Percentiles rank a stretch among this genome's conserved stretches.
Evolutionary conservation across 2,113 vertebrate species (phyloP).

Genomic region (Nerophis lumbriciformis): DNA sequence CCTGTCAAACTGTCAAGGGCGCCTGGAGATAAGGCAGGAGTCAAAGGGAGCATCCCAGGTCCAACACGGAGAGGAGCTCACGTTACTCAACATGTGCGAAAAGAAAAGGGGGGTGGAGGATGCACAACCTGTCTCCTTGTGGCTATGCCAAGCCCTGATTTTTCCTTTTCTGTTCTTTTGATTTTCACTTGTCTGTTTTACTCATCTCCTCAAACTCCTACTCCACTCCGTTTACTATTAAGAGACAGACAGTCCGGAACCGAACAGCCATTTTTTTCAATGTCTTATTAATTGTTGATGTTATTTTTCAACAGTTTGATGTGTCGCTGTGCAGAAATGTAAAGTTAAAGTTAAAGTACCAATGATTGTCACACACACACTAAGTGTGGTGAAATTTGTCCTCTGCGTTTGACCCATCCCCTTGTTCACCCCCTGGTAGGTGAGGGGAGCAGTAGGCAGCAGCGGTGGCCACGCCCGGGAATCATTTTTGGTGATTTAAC

Average conservation of each 20-base stretch:
- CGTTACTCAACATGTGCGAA: conserved; percentile 31
- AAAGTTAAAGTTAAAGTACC: too few relatives aligned
- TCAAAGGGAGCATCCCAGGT: conserved; percentile 18
- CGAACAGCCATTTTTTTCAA: neutral
- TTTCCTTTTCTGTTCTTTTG: conserved; percentile 1
- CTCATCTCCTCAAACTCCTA: neutral
- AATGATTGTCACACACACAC: too few relatives aligned
- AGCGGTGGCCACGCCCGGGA: too few relatives aligned
- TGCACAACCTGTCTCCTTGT: conserved; percentile 5
- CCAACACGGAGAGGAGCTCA: conserved; percentile 34
- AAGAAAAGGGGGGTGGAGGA: conserved; percentile 8
- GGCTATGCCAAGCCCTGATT: neutral
- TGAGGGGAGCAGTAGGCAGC: too few relatives aligned
- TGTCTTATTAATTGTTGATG: neutral
- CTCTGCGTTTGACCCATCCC: too few relatives aligned
- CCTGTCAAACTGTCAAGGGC: conserved; percentile 35
- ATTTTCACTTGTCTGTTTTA: neutral
- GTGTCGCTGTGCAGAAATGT: neutral
- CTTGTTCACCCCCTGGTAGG: too few relatives aligned
- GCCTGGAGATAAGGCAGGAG: conserved; percentile 54
- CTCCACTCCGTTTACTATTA: neutral
- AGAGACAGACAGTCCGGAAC: neutral
- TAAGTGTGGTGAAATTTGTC: too few relatives aligned
- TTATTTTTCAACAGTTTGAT: neutral
- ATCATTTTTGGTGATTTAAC: too few relatives aligned